Percentiles rank a stretch among this genome's conserved stretches.
Evolutionary conservation across 2,888 invertebrate genomes (phyloP).

Genomic region (Lasioglossum malachurum): DNA sequence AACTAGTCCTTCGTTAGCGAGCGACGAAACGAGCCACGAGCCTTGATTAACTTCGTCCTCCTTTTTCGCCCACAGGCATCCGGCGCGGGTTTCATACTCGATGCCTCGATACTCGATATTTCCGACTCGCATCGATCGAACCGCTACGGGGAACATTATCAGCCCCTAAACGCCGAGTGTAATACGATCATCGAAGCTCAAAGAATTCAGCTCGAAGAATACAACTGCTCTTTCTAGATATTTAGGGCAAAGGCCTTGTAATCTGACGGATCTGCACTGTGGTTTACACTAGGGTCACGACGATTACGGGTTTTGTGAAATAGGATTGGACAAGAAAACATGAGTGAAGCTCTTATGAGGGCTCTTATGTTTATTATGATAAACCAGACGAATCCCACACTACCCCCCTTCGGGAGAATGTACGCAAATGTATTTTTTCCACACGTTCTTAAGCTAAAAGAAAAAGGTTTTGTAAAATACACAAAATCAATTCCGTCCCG

Average conservation of each 20-base stretch:
- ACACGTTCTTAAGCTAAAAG: too few relatives aligned
- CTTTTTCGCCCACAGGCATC: background rate
- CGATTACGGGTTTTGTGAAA: too few relatives aligned
- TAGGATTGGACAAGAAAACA: too few relatives aligned
- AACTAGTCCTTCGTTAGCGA: slow-evolving; percentile 38
- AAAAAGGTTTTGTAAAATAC: too few relatives aligned
- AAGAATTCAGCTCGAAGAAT: background rate
- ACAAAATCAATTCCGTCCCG: too few relatives aligned
- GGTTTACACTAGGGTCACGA: background rate
- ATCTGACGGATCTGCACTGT: background rate
- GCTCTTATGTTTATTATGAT: too few relatives aligned
- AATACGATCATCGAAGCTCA: background rate
- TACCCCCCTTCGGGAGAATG: too few relatives aligned
- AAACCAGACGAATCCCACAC: too few relatives aligned
- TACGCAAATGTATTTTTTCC: too few relatives aligned
- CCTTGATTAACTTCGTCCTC: background rate
- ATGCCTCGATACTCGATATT: background rate
- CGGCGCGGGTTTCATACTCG: background rate
- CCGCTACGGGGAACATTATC: background rate
- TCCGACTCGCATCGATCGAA: background rate
- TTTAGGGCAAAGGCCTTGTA: background rate
- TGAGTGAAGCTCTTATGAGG: too few relatives aligned
- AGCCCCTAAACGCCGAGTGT: background rate
- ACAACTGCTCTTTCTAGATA: background rate
- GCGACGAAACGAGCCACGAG: background rate